A percentile compares a stretch with the other conserved stretches of the same genome.
These are phyloP conservation scores for Presbytis comata DNA, from an alignment of 2,797 vertebrate genomes.

Conservation along the genomic window DNA sequence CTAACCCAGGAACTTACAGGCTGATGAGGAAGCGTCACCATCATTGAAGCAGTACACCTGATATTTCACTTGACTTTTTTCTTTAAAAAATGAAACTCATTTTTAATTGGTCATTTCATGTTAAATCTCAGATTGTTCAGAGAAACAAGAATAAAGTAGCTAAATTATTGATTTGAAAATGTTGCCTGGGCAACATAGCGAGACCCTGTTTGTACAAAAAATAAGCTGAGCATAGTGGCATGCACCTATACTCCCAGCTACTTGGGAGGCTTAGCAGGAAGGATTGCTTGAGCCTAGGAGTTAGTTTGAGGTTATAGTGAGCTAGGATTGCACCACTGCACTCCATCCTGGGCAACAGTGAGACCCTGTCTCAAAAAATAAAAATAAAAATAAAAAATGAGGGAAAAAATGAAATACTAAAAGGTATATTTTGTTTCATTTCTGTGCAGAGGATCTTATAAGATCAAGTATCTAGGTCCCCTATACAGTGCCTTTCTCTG, in stretches of 20 bases:
- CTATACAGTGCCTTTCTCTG: background rate
- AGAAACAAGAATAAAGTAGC: background rate
- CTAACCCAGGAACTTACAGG: too few species aligned
- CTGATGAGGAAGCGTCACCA: background rate
- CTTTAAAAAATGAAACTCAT: background rate
- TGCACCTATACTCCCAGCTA: background rate
- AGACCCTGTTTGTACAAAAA: background rate
- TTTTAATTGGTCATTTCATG: background rate
- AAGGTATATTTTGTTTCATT: background rate
- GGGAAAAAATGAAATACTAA: background rate
- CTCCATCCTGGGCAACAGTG: background rate
- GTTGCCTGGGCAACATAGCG: background rate
- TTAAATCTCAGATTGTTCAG: constrained; percentile 19
- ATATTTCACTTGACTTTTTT: background rate
- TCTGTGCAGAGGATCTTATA: background rate
- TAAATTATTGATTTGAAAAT: constrained; percentile 33
- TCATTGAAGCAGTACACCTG: background rate
- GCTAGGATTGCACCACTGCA: background rate
- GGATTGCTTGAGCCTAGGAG: background rate
- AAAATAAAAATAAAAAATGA: background rate
- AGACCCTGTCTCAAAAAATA: background rate
- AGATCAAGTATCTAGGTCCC: background rate
- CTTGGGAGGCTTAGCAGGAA: background rate
- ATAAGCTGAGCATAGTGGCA: background rate
- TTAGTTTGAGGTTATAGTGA: background rate